Conservation (phyloP, 2,797 vertebrate genomes). For the Chaetodon trifasciatus region DNA sequence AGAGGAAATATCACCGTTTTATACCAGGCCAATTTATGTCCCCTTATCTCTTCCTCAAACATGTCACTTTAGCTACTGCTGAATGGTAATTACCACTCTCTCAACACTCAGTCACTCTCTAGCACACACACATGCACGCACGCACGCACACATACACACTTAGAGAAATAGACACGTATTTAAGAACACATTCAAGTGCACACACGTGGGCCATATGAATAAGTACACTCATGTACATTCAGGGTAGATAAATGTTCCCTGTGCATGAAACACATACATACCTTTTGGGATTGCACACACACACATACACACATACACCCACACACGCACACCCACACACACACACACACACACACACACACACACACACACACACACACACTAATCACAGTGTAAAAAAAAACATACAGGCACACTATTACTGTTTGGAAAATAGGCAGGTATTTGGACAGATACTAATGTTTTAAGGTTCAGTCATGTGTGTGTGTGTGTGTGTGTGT, state of each 20-base stretch:
- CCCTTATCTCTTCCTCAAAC: conserved; percentile 99
- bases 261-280: conserved; percentile 39
- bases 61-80: conserved; percentile 99
- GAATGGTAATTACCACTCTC: conserved; percentile 97
- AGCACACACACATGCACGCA: conserved; percentile 43
- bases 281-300: background rate
- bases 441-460: conserved; percentile 24
- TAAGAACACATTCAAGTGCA: conserved; percentile 56
- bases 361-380: conserved; percentile 18
- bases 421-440: conserved; percentile 5
- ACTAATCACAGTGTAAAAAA: background rate
- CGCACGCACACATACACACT: conserved; percentile 7
- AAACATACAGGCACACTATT: conserved; percentile 12
- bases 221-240: conserved; percentile 55
- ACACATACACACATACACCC: conserved; percentile 14
- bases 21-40: conserved; percentile 97
- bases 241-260: conserved; percentile 46
- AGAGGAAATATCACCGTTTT: conserved; percentile 99
- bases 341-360: conserved; percentile 19
- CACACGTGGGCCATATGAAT: conserved; percentile 41
- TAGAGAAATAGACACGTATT: conserved; percentile 46
- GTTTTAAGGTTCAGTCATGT: conserved; percentile 26
- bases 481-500: conserved; percentile 8
- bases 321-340: conserved; percentile 22
- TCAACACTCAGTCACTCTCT: conserved; percentile 76